These are phyloP conservation scores for Nipponia nippon DNA, from an alignment of 2,113 vertebrate genomes.

Conservation along the genomic window DNA sequence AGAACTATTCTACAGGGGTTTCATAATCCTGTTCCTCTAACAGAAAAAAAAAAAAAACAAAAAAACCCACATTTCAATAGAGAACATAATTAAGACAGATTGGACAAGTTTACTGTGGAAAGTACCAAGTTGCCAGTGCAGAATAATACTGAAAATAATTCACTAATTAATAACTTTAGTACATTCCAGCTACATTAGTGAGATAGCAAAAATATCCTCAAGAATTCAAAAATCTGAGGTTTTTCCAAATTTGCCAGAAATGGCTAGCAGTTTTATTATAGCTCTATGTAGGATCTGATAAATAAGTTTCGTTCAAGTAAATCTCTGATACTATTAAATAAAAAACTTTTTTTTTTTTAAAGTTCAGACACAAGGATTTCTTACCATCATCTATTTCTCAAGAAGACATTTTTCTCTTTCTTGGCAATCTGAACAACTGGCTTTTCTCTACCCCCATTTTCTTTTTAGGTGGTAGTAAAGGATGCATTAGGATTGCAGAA, in stretches of 20 bases:
- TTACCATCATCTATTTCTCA: background rate
- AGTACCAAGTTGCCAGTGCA: background rate
- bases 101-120: background rate
- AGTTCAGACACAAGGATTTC: background rate
- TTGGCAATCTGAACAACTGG: background rate
- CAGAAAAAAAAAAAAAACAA: background rate
- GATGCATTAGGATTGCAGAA: background rate
- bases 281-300: background rate
- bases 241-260: background rate
- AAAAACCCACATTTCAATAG: background rate
- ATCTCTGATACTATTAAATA: background rate
- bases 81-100: background rate
- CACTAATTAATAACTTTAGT: background rate
- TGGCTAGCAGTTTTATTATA: background rate
- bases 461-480: background rate
- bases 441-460: background rate
- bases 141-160: background rate
- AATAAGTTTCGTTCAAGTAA: background rate
- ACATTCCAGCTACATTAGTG: background rate
- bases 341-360: rapidly evolving
- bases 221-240: background rate
- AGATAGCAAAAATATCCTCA: background rate
- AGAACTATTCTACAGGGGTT: background rate
- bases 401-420: background rate
- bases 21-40: background rate